phyloP scores from a whole-genome alignment of 2,888 invertebrate genomes.

The Heteropelma amictum region DNA sequence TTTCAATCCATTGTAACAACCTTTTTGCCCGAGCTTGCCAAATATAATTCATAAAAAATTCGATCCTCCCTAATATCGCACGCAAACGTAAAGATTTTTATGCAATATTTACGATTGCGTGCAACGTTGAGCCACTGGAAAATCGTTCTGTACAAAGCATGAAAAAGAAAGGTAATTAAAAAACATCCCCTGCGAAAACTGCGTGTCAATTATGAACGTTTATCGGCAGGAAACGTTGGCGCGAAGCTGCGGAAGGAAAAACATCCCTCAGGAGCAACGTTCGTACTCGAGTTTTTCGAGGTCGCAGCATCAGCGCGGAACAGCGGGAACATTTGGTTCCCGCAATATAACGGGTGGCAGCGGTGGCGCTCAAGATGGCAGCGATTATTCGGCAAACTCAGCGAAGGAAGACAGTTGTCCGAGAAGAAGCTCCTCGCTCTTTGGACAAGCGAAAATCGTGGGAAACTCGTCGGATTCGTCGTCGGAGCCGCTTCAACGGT shows the following conservation, averaged over 20 bases:
- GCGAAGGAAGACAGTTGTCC: conserved; percentile 62
- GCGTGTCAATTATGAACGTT: not conserved
- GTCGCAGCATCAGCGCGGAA: conserved; percentile 78
- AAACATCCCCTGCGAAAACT: not conserved
- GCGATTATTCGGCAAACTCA: conserved; percentile 71
- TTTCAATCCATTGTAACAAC: not conserved
- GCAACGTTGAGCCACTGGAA: too few species aligned
- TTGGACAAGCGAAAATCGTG: conserved; percentile 9
- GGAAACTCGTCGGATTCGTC: not conserved
- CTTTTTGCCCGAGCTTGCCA: too few species aligned
- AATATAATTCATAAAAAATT: too few species aligned
- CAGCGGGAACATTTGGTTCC: conserved; percentile 78
- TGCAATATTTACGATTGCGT: too few species aligned
- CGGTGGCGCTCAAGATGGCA: conserved; percentile 66
- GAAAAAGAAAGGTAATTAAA: not conserved
- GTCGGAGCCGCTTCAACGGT: not conserved
- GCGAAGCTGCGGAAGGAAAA: conserved; percentile 76
- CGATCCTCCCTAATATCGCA: too few species aligned
- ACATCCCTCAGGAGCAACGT: conserved; percentile 77
- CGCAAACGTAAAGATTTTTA: too few species aligned
- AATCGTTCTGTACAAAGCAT: not conserved
- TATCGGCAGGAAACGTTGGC: conserved; percentile 81
- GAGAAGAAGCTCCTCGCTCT: conserved; percentile 47
- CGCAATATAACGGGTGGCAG: conserved; percentile 63
- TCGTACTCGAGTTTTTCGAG: conserved; percentile 82